Base-by-base conservation (phyloP, 2,797 vertebrate genomes). In the Salarias fasciatus region DNA sequence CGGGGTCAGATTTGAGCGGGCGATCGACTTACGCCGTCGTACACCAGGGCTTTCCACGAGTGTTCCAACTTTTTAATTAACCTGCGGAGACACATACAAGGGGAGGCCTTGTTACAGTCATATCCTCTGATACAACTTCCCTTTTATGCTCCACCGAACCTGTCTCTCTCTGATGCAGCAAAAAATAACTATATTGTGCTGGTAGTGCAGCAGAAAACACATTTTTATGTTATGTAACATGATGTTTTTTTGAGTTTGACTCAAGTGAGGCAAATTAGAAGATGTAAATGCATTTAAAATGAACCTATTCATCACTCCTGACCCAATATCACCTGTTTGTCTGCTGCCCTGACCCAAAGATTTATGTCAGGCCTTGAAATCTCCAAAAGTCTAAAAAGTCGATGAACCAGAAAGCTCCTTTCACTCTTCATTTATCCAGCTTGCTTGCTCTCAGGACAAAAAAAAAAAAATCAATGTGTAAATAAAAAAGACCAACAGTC, bases 1-100 rank as follows among this genome's bases (percentile, higher is more conserved):
- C 47, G 56, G 55, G 15, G 53, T 80, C 64, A 45, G 63, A 73
- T 82, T 52, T 54, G 48, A 30, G 49, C 13, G 24, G 28, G 47
- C 29, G 56, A 68, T 89, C 65, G 47, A 92, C 95, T 93, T 91
- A 98, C 97, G 15, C 97, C 97, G 74, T 98, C 97, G 71, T 98
- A 98, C 81, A 99, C 95, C 63, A 99, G 93, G 41, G 97, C 97
- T 88, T 99, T 99, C 97, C 97, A 99, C 11, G 97, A 99, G 91
- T 99, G 97, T 61, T 99, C 97, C 89, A 99, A 80, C 80, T 97
- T 99, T 89, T 99, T 99, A 75, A 99, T 97, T 85, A 99, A 94
- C 78, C 97, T 99, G 87, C 45, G 44, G 18, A 13, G 72, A 44
- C 83, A 57, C 68, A 68, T 72, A 82, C 10, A 65, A 75, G 35